Percentiles rank a stretch among this genome's conserved stretches.
phyloP scores from a whole-genome alignment of 2,888 invertebrate genomes.

The Coenonympha arcania region DNA sequence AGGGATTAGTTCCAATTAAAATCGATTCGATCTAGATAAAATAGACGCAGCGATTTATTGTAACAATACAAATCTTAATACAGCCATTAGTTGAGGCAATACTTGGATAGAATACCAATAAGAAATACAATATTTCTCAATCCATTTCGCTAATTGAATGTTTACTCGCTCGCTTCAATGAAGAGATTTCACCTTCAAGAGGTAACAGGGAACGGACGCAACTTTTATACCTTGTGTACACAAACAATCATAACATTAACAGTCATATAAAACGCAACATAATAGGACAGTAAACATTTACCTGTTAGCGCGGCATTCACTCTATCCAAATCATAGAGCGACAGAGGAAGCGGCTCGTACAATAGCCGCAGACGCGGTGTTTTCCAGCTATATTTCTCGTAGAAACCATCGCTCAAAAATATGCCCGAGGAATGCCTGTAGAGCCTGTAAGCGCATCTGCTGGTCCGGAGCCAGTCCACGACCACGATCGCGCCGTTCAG shows the following conservation, averaged over 20 bases:
- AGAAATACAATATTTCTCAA: neutral
- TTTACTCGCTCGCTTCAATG: slow-evolving; percentile 2
- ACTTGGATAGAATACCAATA: neutral
- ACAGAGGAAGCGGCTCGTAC: slow-evolving; percentile 68
- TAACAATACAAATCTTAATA: slow-evolving; percentile 1
- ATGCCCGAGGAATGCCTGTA: slow-evolving; percentile 69
- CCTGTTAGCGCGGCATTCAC: slow-evolving; percentile 71
- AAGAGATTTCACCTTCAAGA: slow-evolving; percentile 11
- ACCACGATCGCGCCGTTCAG: slow-evolving; percentile 67
- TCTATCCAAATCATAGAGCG: slow-evolving; percentile 70
- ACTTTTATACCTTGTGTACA: slow-evolving; percentile 47
- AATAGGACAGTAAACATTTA: slow-evolving; percentile 61
- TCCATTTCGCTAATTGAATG: slow-evolving; percentile 3
- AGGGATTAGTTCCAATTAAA: slow-evolving; percentile 8
- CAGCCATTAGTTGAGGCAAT: neutral
- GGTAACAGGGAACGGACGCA: slow-evolving; percentile 42
- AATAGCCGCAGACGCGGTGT: slow-evolving; percentile 58
- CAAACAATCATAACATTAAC: slow-evolving; percentile 25
- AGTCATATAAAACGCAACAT: slow-evolving; percentile 46
- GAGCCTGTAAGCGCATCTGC: slow-evolving; percentile 65
- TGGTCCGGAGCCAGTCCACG: slow-evolving; percentile 65
- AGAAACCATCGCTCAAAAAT: slow-evolving; percentile 67
- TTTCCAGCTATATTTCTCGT: slow-evolving; percentile 50
- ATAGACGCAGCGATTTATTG: slow-evolving; percentile 6
- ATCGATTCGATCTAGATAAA: slow-evolving; percentile 4